These are phyloP conservation scores for Leptopilina boulardi DNA, from an alignment of 1,140 invertebrate genomes.

Conservation along the genomic window DNA sequence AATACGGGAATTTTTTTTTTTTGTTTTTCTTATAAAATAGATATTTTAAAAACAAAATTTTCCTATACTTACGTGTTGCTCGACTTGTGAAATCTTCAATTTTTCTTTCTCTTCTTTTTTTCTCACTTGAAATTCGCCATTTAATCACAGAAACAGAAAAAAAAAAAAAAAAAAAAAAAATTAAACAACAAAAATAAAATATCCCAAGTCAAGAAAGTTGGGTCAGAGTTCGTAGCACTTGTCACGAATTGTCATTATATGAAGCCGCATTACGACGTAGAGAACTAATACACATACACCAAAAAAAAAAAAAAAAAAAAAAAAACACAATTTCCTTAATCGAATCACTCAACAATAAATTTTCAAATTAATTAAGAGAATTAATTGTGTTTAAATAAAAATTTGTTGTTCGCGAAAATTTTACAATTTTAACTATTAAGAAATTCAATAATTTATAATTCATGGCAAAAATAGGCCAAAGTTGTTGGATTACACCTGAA, in stretches of 20 bases:
- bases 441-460: conserved; percentile 49
- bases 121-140: conserved; percentile 63
- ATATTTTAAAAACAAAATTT: not conserved
- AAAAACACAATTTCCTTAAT: no score
- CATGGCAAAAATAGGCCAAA: conserved; percentile 61
- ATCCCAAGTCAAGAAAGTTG: conserved; percentile 68
- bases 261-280: conserved; percentile 45
- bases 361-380: no score
- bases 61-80: conserved; percentile 51
- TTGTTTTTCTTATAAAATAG: no score
- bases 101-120: conserved; percentile 44
- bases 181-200: no score
- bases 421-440: conserved; percentile 29
- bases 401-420: conserved; percentile 1
- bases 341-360: no score
- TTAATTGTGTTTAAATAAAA: no score
- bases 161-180: no score
- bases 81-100: conserved; percentile 46
- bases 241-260: conserved; percentile 66
- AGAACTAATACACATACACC: conserved; percentile 27
- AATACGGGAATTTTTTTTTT: not conserved
- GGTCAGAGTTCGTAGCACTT: conserved; percentile 62
- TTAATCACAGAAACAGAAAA: conserved; percentile 53
- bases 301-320: not conserved
- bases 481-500: conserved; percentile 52